Evolutionary conservation across 2,113 vertebrate genomes (phyloP).

Genomic region (Vireo altiloquus): DNA sequence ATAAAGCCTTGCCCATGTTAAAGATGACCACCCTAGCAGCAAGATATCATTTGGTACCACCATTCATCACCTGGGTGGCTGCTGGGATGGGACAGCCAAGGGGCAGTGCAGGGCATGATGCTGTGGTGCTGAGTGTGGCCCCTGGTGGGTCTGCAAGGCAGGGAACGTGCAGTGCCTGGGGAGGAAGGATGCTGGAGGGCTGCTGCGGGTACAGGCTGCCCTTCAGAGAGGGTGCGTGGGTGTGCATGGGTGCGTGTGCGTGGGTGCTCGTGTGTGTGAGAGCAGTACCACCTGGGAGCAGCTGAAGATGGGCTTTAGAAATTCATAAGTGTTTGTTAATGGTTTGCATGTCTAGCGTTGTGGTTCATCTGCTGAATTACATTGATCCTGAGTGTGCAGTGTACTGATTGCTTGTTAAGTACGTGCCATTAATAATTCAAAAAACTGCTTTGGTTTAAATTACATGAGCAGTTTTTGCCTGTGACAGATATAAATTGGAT

Average conservation of each 20-base stretch:
- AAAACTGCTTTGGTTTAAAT: not conserved
- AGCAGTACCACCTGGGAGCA: not conserved
- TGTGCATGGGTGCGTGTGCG: fast-evolving
- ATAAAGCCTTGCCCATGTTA: not conserved
- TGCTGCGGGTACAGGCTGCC: not conserved
- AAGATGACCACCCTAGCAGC: not conserved
- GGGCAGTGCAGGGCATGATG: fast-evolving
- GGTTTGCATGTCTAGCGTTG: not conserved
- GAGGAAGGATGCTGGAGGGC: not conserved
- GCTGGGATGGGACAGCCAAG: fast-evolving
- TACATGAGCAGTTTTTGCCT: not conserved
- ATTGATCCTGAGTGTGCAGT: not conserved
- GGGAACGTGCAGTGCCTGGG: fast-evolving
- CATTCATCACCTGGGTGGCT: fast-evolving
- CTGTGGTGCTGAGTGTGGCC: not conserved
- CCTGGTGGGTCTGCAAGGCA: not conserved
- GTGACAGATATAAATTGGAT: not conserved
- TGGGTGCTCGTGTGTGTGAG: fast-evolving
- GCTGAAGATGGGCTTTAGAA: not conserved
- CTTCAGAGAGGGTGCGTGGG: fast-evolving
- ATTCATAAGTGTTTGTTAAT: not conserved
- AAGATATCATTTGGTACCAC: fast-evolving
- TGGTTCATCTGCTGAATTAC: not conserved
- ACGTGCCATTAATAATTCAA: not conserved
- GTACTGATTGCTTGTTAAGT: not conserved